Conservation (phyloP, 2,113 vertebrate species). For the Polyodon spathula region DNA sequence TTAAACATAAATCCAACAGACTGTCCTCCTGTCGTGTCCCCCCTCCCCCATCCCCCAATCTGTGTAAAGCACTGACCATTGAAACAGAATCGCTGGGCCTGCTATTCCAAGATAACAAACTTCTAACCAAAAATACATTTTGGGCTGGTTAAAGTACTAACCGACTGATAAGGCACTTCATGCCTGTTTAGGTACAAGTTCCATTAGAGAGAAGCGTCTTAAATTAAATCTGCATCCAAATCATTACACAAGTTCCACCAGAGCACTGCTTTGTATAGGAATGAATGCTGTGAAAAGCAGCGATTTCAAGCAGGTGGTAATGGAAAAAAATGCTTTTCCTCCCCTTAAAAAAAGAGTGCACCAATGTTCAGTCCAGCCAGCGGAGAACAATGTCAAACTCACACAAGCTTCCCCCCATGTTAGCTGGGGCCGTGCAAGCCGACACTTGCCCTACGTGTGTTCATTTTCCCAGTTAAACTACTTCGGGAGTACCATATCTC, state of each 20-base stretch:
- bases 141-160: background rate
- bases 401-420: background rate
- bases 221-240: background rate
- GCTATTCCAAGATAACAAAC: background rate
- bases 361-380: background rate
- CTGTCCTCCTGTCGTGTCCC: background rate
- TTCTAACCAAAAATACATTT: background rate
- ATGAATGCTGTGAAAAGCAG: no score
- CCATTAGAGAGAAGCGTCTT: background rate
- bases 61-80: background rate
- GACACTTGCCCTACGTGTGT: conserved; percentile 42
- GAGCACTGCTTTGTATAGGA: no score
- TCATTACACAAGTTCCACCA: background rate
- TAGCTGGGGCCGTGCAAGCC: background rate
- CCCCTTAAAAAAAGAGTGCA: no score
- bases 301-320: no score
- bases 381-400: background rate
- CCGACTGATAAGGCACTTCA: background rate
- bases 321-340: no score
- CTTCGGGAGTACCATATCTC: conserved; percentile 54
- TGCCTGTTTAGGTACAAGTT: background rate
- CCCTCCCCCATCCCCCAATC: no score
- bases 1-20: no score
- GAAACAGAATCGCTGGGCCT: background rate
- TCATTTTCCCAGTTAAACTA: conserved; percentile 85